Conservation (phyloP, 1,140 invertebrate genomes). For the Cherax quadricarinatus region DNA sequence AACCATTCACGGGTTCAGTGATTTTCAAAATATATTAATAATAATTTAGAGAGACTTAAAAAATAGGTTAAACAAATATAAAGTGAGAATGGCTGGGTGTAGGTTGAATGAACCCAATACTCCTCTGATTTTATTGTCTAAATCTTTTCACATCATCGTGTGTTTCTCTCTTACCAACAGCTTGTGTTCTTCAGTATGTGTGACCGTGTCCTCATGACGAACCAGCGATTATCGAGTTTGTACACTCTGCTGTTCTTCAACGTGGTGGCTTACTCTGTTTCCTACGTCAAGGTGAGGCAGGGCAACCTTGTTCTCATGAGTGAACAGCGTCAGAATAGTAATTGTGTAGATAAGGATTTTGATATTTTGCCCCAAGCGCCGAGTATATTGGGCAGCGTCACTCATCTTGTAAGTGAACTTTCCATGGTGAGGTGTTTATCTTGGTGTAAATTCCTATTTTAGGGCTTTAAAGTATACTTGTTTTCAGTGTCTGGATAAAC, state of each 20-base stretch:
- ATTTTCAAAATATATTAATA: neutral
- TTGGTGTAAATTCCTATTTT: too few relatives aligned
- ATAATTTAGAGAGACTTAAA: neutral
- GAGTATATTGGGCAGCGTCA: too few relatives aligned
- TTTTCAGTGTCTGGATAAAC: too few relatives aligned
- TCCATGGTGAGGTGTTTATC: too few relatives aligned
- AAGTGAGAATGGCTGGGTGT: neutral
- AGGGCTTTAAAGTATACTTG: too few relatives aligned
- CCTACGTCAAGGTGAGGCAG: slow-evolving; percentile 80
- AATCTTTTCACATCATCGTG: neutral
- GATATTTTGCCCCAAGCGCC: too few relatives aligned
- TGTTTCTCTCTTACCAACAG: slow-evolving; percentile 78
- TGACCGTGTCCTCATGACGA: slow-evolving; percentile 81
- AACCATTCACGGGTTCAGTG: too few relatives aligned
- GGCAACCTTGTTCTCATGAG: too few relatives aligned
- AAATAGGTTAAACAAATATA: too few relatives aligned
- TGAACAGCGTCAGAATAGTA: too few relatives aligned
- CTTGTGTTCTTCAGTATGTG: slow-evolving; percentile 85
- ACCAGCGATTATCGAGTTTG: slow-evolving; percentile 83
- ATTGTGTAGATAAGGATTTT: too few relatives aligned
- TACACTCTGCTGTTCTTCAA: slow-evolving; percentile 90
- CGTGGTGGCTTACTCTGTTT: slow-evolving; percentile 86
- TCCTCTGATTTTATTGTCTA: neutral
- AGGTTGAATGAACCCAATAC: neutral
- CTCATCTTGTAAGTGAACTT: too few relatives aligned